Evolutionary conservation across 2,113 vertebrate species (phyloP).

Genomic region (Nothobranchius furzeri): DNA sequence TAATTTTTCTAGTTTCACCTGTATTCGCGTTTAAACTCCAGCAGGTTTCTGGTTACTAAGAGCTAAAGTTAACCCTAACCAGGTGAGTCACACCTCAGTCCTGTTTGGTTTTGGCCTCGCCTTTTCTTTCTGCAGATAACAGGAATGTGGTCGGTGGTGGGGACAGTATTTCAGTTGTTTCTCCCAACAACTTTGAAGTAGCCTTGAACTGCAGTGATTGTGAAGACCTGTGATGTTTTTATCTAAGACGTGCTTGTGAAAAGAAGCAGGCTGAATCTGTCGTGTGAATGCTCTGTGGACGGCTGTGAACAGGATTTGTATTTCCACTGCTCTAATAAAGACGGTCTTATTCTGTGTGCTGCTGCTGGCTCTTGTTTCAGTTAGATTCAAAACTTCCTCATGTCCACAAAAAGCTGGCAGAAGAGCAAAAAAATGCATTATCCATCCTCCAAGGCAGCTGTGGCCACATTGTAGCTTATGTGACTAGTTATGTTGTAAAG

Average conservation of each 20-base stretch:
- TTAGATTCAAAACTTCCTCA: too few species aligned
- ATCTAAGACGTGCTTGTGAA: slow-evolving; percentile 62
- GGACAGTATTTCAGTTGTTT: slow-evolving; percentile 2
- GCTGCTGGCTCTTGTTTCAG: not conserved
- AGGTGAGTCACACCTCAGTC: too few species aligned
- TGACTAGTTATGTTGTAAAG: too few species aligned
- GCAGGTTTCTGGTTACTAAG: too few species aligned
- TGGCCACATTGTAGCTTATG: too few species aligned
- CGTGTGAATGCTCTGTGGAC: slow-evolving; percentile 71
- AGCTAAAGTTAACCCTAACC: too few species aligned
- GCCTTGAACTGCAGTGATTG: slow-evolving; percentile 68
- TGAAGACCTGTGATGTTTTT: slow-evolving; percentile 55
- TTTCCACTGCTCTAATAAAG: slow-evolving; percentile 74
- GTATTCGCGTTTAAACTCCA: too few species aligned
- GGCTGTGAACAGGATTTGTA: slow-evolving; percentile 68
- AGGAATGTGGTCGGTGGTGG: slow-evolving; percentile 26
- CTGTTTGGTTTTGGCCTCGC: slow-evolving; percentile 6
- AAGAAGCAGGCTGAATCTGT: slow-evolving; percentile 51
- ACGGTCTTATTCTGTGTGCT: slow-evolving; percentile 43
- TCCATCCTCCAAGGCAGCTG: too few species aligned
- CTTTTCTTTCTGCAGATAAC: slow-evolving; percentile 36
- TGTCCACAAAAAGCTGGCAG: too few species aligned
- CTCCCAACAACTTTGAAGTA: slow-evolving; percentile 41
- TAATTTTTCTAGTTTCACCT: too few species aligned
- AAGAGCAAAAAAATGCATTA: too few species aligned